Base-by-base conservation (phyloP, 2,113 vertebrate species). In the Murina feae region DNA sequence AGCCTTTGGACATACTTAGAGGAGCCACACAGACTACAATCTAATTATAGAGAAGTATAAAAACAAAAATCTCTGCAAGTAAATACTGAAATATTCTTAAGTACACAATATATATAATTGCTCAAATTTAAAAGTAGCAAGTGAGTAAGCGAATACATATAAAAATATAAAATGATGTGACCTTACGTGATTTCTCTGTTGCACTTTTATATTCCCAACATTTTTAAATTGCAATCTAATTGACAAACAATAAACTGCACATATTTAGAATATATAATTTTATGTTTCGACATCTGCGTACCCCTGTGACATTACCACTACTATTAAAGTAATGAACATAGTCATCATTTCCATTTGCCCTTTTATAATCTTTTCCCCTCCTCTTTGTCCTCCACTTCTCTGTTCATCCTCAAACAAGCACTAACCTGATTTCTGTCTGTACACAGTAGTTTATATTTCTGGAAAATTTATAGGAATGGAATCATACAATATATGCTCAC, bases 11-110 rank as follows among this genome's bases (percentile, higher is more conserved):
- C 65, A 23, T 84, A 75, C 60, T 82, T 92, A 44, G 55, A 93
- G 84, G 55, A 88, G 49, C 53, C 72, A 47, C 37, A 42, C 10
- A 91, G 66, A 82, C 79, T 81, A 83, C 32, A 84, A 37, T 68
- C 81, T 84, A 96, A 92, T 94, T 94, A 90, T 71, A 94, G 84
- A 93, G 66, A 92, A 65, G 78, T 44, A 14, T 60, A 83, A 89
- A 96, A 86, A 63, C 66, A 81, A 76, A 94, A 80, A 63, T 80
- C 63, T 72, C 68, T 86, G 63, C 49, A 68, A 81, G 74, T 55
- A 80, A 88, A 91, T 68, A 35, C 32, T 49, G n/a, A 81, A 89
- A 42, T 71, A 42, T 37, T 68, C 88, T 68, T 20, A 83, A 80
- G 23, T 60, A 76, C 89, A 80, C 58, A 65, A 72, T 92, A 93